Evolutionary conservation across 1,140 invertebrate species (phyloP), one percentile per base, ranked within the genome.

Genomic region (Campoletis sonorensis): DNA sequence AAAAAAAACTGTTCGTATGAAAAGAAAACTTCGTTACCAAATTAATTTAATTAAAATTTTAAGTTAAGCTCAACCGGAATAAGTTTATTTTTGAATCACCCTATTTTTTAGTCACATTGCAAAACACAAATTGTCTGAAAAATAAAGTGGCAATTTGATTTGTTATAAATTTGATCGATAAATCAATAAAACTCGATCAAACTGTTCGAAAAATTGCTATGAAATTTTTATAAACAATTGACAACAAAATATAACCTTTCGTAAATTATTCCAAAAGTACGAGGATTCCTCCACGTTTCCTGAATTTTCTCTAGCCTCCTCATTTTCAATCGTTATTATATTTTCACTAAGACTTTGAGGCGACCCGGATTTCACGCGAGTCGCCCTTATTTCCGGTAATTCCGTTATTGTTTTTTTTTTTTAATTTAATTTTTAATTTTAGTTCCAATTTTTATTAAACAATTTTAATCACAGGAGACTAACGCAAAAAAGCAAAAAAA

Each of bases 221-320:
- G 11, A 3, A 45, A 45, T 45, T 45, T 11, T 11, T 5, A 13
- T 45, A n/a, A n/a, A n/a, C 13, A 0, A 45, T 45, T 45, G 2
- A 64, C 4, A 26, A 64, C 37, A 70, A 33, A 33, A n/a, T 18
- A 33, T 27, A 33, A 70, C 67, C 67, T 70, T 70, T 33, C 67
- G 67, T 70, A 70, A 18, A 16, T 33, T 1, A 18, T 30, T n/a
- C 27, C 26, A 70, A 33, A 21, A 70, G 10, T n/a, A 70, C 13
- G 67, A 70, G 67, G 30, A 70, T 70, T 70, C 16, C 13, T 70
- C 27, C 13, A 4, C 1, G 18, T 33, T 18, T 70, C n/a, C 30
- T 11, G 27, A 33, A 16, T 15, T 33, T 21, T 70, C 16, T 70
- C 27, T 70, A 2, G 15, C 27, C 15, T 15, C n/a, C 11, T 70